These are phyloP conservation scores for Drosophila mulleri DNA, from an alignment of 2,888 invertebrate genomes.

Conservation along the genomic window DNA sequence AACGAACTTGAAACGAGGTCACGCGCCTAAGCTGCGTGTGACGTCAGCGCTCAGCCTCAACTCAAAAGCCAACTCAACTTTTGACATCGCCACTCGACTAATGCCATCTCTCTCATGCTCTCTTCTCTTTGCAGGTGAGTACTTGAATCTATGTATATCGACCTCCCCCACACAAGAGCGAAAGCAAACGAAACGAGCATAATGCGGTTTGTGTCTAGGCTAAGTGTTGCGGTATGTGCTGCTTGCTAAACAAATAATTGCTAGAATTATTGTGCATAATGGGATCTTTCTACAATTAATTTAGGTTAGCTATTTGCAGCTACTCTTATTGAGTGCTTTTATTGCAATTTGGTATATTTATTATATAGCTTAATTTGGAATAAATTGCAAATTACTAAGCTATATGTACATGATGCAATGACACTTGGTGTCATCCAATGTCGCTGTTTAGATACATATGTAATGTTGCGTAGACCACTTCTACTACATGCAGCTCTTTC, in stretches of 20 bases:
- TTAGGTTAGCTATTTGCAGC: neutral
- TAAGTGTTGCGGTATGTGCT: conserved; percentile 9
- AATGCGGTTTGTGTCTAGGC: conserved; percentile 46
- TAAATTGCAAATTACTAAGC: neutral
- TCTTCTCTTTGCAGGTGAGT: conserved; percentile 58
- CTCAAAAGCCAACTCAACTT: conserved; percentile 13
- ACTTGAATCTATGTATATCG: conserved; percentile 6
- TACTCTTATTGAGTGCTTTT: neutral
- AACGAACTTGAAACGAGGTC: conserved; percentile 37
- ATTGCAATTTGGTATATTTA: neutral
- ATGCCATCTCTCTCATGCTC: conserved; percentile 10
- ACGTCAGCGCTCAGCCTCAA: conserved; percentile 41
- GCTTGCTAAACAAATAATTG: neutral
- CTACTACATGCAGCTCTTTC: neutral
- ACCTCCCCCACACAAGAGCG: neutral
- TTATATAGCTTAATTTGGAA: no score
- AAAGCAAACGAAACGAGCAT: conserved; percentile 27
- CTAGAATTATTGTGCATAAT: neutral
- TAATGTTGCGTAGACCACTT: neutral
- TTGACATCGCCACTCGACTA: conserved; percentile 32
- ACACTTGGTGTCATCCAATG: neutral
- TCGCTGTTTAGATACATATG: neutral
- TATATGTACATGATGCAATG: neutral
- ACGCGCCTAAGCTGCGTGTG: conserved; percentile 37
- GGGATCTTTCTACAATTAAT: neutral